Conservation (phyloP, 1,140 invertebrate genomes). For the Tetragnatha versicolor region DNA sequence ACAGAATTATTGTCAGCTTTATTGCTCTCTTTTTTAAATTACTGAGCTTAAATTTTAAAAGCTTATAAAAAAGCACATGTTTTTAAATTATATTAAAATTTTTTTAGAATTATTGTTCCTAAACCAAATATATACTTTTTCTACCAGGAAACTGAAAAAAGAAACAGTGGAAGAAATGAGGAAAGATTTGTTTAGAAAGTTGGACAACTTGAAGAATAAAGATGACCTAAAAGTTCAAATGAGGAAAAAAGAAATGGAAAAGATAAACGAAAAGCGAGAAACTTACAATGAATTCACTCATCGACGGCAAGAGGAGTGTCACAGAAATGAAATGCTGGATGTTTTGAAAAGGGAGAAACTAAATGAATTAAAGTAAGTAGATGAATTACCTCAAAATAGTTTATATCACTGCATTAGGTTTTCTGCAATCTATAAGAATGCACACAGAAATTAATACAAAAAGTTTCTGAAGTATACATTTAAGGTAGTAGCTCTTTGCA, state of each 20-base stretch:
- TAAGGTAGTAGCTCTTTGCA: no score
- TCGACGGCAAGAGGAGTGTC: slow-evolving; percentile 35
- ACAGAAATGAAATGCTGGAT: slow-evolving; percentile 14
- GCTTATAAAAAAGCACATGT: no score
- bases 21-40: no score
- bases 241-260: slow-evolving; percentile 41
- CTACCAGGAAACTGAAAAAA: slow-evolving; percentile 30
- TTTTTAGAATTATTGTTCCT: no score
- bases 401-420: no score
- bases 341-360: slow-evolving; percentile 41
- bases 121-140: background rate
- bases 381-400: no score
- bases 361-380: slow-evolving; percentile 25
- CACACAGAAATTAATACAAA: no score
- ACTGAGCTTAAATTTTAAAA: no score
- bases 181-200: slow-evolving; percentile 15
- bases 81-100: no score
- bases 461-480: no score
- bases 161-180: slow-evolving; percentile 22
- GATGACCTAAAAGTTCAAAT: slow-evolving; percentile 35
- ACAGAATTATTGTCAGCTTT: no score
- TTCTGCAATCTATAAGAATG: no score
- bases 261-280: slow-evolving; percentile 35
- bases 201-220: slow-evolving; percentile 34
- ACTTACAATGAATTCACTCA: slow-evolving; percentile 30